Conservation (phyloP, 1,140 invertebrate genomes). For the Maniola jurtina region DNA sequence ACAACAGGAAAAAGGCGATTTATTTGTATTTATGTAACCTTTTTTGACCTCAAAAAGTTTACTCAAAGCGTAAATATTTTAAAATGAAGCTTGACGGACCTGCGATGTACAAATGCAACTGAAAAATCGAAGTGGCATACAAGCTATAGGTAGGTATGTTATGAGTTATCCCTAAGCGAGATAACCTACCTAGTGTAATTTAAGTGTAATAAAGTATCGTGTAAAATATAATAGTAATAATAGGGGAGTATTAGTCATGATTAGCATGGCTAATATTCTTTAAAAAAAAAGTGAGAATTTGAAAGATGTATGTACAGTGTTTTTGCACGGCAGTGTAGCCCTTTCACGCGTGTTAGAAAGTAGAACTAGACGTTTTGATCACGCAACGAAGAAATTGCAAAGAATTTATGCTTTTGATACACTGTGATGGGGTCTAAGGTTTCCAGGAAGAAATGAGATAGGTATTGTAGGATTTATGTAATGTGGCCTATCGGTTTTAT, state of each 20-base stretch:
- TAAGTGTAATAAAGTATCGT: too few species aligned
- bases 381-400: slow-evolving; percentile 77
- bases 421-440: slow-evolving; percentile 62
- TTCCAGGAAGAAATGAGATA: slow-evolving; percentile 54
- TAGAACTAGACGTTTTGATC: slow-evolving; percentile 67
- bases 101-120: too few species aligned
- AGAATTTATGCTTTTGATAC: slow-evolving; percentile 76
- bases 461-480: slow-evolving; percentile 34
- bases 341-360: slow-evolving; percentile 77
- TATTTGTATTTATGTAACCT: neutral
- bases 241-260: too few species aligned
- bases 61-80: too few species aligned
- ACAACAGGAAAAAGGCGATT: slow-evolving; percentile 35
- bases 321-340: slow-evolving; percentile 51
- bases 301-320: slow-evolving; percentile 5
- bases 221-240: too few species aligned
- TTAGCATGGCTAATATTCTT: too few species aligned
- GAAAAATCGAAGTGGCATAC: too few species aligned
- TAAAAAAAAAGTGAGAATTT: too few species aligned
- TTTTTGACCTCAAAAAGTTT: neutral
- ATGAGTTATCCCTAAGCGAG: too few species aligned
- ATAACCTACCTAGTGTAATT: too few species aligned
- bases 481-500: slow-evolving; percentile 8
- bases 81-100: too few species aligned
- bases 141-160: too few species aligned